These are phyloP conservation scores for Nannobrachium achirus DNA, from an alignment of 2,113 vertebrate genomes.

Conservation along the genomic window DNA sequence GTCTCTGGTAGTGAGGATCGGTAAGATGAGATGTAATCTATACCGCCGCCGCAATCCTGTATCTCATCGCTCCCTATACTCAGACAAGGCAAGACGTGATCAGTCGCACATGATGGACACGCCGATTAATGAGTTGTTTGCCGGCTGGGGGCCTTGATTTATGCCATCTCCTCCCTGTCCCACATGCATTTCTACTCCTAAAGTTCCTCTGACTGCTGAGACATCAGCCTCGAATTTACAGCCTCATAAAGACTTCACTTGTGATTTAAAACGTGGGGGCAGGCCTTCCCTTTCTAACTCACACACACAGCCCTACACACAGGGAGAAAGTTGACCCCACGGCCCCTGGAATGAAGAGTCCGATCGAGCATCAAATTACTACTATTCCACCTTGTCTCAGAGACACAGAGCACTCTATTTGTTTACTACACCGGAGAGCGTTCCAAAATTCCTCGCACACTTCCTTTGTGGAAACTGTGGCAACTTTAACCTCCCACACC, in stretches of 20 bases:
- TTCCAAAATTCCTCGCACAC: slow-evolving; percentile 12
- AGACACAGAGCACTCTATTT: not conserved
- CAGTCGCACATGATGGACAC: slow-evolving; percentile 63
- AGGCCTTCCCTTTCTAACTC: slow-evolving; percentile 9
- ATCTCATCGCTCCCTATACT: slow-evolving; percentile 38
- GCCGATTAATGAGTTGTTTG: slow-evolving; percentile 65
- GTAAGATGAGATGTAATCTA: slow-evolving; percentile 65
- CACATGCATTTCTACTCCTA: slow-evolving; percentile 55
- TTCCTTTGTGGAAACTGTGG: slow-evolving; percentile 33
- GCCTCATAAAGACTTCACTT: slow-evolving; percentile 69
- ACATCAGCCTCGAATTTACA: slow-evolving; percentile 72
- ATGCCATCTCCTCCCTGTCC: slow-evolving; percentile 54
- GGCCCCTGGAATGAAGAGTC: slow-evolving; percentile 1
- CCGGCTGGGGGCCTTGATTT: slow-evolving; percentile 58
- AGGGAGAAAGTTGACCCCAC: slow-evolving; percentile 4
- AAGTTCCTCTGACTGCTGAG: slow-evolving; percentile 62
- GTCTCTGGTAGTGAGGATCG: slow-evolving; percentile 38
- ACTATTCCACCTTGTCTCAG: not conserved
- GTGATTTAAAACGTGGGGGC: slow-evolving; percentile 69
- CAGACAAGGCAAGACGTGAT: slow-evolving; percentile 43
- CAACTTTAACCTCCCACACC: slow-evolving; percentile 3
- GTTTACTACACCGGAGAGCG: not conserved
- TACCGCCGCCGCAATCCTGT: slow-evolving; percentile 35
- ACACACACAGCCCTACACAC: slow-evolving; percentile 13
- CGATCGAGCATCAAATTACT: slow-evolving; percentile 23